Base-by-base conservation (phyloP, 2,888 invertebrate genomes). In the Galeruca laticollis region DNA sequence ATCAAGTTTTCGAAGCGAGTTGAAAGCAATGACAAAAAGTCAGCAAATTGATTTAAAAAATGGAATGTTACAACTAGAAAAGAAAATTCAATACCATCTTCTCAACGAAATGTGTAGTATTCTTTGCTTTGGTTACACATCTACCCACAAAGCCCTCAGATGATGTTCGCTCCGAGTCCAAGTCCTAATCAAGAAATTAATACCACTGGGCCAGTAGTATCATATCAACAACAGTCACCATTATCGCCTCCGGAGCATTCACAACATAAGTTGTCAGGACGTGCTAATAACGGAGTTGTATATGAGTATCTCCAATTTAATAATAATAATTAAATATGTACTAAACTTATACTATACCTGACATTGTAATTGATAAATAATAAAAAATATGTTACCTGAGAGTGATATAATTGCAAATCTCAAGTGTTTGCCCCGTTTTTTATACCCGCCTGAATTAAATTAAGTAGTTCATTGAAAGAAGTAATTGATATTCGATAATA, bases 41-140 rank as follows among this genome's bases (percentile, higher is more conserved):
- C 60, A 60, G n/a, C 31, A 60, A 65, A 21, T 65, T 37, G 57
- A 65, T 65, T 65, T 65, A 37, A 65, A 65, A 65, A 18, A 56
- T 15, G 65, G 57, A 47, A 65, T 65, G 65, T 43, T 57, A 31
- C 51, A 65, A 57, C 47, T 65, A 26, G 65, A 43, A 1, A 65
- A 65, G 56, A 65, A 20, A 56, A 59, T 59, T 59, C 59, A 59
- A 15, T 59, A 18, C 59, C 59, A 13, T 8, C 59, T 26, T 35
- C 59, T 59, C 35, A 31, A 59, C 59, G 37, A 35, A 37, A 37
- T 15, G 59, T 37, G n/a, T n/a, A n/a, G 13, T 59, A 57, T 57
- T 57, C 57, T 57, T 57, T 31, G 26, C 35, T 57, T 35, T 31
- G 26, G 26, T 57, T n/a, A 57, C 35, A 57, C 57, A 57, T 21